Base-by-base conservation (phyloP, 2,888 invertebrate genomes). In the Patella pellucida region DNA sequence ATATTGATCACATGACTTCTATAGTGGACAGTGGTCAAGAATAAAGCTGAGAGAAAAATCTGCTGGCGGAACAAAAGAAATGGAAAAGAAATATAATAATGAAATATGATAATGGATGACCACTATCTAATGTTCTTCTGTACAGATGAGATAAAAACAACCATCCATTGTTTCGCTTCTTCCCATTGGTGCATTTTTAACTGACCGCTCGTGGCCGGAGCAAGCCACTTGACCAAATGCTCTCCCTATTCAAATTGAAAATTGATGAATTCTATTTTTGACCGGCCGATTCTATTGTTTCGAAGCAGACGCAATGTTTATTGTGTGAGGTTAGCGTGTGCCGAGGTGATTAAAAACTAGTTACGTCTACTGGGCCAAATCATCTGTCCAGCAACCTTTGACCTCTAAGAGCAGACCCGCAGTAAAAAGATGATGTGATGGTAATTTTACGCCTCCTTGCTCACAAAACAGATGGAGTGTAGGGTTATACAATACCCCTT, bases 211-310 rank as follows among this genome's bases (percentile, higher is more conserved):
- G 62, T 62, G 62, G 12, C 62, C 62, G 62, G 23, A 62, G 62
- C 62, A 23, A 62, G 62, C 62, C 19, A 62, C 62, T 62, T 23
- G 62, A 62, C 62, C 62, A 12, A 62, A 9, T 23, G 62, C 19
- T 23, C 23, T 19, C 19, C 23, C 62, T 62, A 23, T 62, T 23
- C 23, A 62, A 62, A 62, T 62, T 62, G 62, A 62, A 62, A 62
- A 62, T 62, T 62, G 62, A 62, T 62, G 62, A 19, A 62, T 23
- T 62, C 62, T 62, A 62, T 62, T 62, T 62, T 62, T 62, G 62
- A 62, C 62, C 62, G 14, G 3, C 19, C 19, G 23, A 62, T 19
- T 19, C 62, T 62, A 23, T 62, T 62, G 62, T 62, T 19, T 62
- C 19, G 14, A 14, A 23, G 19, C 19, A 62, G 19, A 12, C 19